These are phyloP conservation scores for Poeciliopsis prolifica DNA, from an alignment of 2,113 vertebrate genomes.

Conservation along the genomic window DNA sequence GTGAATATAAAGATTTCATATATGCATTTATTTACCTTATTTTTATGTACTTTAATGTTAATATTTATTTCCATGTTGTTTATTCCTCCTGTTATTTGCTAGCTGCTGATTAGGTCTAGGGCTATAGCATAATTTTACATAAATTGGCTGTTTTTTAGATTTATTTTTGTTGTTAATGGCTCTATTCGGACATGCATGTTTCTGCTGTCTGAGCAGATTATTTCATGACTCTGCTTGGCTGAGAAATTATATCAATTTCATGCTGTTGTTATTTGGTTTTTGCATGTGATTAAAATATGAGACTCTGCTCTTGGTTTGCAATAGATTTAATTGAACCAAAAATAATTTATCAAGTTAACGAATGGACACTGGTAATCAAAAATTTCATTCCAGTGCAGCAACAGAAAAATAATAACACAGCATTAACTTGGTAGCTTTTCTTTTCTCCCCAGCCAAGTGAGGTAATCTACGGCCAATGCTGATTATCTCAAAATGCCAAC, in stretches of 20 bases:
- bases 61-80: background rate
- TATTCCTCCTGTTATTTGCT: background rate
- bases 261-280: background rate
- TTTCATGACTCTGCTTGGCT: too few species aligned
- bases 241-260: background rate
- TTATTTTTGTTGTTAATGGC: background rate
- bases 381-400: background rate
- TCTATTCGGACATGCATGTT: background rate
- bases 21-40: background rate
- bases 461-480: slow-evolving; percentile 8
- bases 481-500: slow-evolving; percentile 22
- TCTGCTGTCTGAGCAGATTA: background rate
- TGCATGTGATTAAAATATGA: background rate
- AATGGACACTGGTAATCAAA: background rate
- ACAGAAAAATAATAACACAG: background rate
- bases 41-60: background rate
- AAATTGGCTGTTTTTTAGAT: background rate
- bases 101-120: background rate
- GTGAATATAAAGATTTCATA: background rate
- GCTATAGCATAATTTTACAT: background rate
- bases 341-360: background rate
- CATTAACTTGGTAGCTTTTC: background rate
- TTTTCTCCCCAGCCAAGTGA: background rate
- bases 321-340: background rate
- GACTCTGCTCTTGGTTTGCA: background rate